A percentile compares a stretch with the other conserved stretches of the same genome.
phyloP scores from a whole-genome alignment of 2,797 vertebrate genomes.

The Pangasius krempfi region DNA sequence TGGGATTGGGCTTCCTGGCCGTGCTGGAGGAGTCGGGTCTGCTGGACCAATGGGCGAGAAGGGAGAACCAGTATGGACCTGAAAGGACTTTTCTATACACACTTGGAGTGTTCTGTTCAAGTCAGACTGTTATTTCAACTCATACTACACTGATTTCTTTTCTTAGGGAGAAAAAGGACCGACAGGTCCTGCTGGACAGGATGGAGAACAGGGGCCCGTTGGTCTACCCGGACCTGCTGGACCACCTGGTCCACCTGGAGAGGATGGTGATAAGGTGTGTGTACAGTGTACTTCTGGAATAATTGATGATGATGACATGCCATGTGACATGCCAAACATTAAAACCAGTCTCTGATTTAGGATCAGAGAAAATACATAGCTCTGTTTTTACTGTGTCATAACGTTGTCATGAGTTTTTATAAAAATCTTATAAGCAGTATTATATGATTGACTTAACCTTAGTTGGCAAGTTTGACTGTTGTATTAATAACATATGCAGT shows the following conservation, averaged over 20 bases:
- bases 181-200: constrained; percentile 80
- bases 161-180: constrained; percentile 85
- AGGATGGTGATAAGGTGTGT: constrained; percentile 91
- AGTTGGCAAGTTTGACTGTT: background rate
- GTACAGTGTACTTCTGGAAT: background rate
- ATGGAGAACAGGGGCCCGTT: constrained; percentile 80
- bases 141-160: constrained; percentile 49
- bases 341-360: background rate
- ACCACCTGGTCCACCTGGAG: constrained; percentile 80
- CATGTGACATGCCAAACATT: background rate
- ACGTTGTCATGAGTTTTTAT: too few species aligned
- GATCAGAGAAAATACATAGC: background rate
- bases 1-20: constrained; percentile 89
- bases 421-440: background rate
- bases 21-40: constrained; percentile 78
- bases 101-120: background rate
- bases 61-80: constrained; percentile 84
- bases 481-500: background rate
- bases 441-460: background rate
- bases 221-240: constrained; percentile 83
- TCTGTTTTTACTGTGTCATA: background rate
- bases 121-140: background rate
- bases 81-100: background rate
- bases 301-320: background rate
- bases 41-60: constrained; percentile 88